Evolutionary conservation across 2,888 invertebrate species (phyloP), one percentile per base, ranked within the genome.

Genomic region (Lasioglossum villosulum): DNA sequence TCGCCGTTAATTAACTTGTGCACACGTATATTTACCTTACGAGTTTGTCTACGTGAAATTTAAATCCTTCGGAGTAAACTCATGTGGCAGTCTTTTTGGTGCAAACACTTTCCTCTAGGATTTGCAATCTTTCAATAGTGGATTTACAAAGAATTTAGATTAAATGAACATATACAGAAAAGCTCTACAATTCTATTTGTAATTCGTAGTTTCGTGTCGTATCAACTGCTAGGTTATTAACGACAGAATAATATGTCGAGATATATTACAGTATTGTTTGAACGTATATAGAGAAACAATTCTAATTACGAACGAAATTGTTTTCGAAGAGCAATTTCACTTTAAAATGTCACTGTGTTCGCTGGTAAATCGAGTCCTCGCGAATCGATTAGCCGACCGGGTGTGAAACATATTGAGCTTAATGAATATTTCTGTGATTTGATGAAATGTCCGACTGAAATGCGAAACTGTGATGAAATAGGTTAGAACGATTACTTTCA

Each of bases 401-500:
- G 12, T 1, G n/a, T 56, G 56, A 4, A 56, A n/a, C 56, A n/a
- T 12, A 56, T n/a, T 4, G 56, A n/a, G 12, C n/a, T 56, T 56
- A 56, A 56, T n/a, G 56, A n/a, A 56, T 56, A 23, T 56, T 56
- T n/a, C 56, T n/a, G 56, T 4, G 1, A 12, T 12, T 56, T n/a
- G 56, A n/a, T n/a, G 56, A 12, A 56, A 12, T n/a, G n/a, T n/a
- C 56, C n/a, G 1, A 56, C 10, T 10, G 56, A 56, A 12, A 12
- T 56, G 56, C 4, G n/a, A 10, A 56, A 56, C 4, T 56, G 56
- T 12, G 56, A n/a, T n/a, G 56, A 56, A 56, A 56, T 56, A 56
- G 56, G 56, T n/a, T 56, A 56, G 56, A n/a, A 56, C n/a, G 56
- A 56, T 56, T 12, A 56, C 56, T n/a, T 56, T 59, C 74, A 19